Conservation (phyloP, 2,888 invertebrate genomes). For the Meandrusa payeni region DNA sequence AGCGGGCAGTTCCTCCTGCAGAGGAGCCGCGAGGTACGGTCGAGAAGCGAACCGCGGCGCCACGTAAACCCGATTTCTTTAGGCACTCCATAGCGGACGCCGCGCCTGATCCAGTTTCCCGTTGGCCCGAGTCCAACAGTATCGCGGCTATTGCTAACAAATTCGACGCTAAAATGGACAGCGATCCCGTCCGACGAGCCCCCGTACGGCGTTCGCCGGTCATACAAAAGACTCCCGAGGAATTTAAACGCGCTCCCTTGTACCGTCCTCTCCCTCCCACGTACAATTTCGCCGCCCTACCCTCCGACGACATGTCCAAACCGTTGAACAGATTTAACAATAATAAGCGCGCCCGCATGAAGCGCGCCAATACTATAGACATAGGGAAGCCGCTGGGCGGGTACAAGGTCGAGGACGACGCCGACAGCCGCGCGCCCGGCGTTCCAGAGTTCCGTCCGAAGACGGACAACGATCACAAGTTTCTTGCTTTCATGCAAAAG, state of each 20-base stretch:
- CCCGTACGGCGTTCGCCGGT: constrained; percentile 30
- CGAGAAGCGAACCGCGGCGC: constrained; percentile 48
- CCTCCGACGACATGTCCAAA: constrained; percentile 57
- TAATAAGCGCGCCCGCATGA: constrained; percentile 88
- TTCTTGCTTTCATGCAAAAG: constrained; percentile 90
- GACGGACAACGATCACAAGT: constrained; percentile 92
- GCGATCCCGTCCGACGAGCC: constrained; percentile 35
- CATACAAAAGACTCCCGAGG: constrained; percentile 42
- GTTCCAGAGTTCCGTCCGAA: constrained; percentile 88
- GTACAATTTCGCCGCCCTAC: constrained; percentile 66
- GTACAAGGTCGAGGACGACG: constrained; percentile 73
- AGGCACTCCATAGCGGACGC: constrained; percentile 66
- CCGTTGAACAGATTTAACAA: constrained; percentile 72
- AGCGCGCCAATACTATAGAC: constrained; percentile 93
- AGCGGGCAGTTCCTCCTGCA: constrained; percentile 49
- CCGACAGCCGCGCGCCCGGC: constrained; percentile 57
- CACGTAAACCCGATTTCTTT: constrained; percentile 58
- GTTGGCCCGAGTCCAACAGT: constrained; percentile 54
- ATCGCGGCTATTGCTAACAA: constrained; percentile 68
- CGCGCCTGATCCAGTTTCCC: constrained; percentile 32
- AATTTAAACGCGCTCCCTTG: constrained; percentile 45
- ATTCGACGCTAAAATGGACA: constrained; percentile 53
- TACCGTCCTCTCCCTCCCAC: constrained; percentile 66
- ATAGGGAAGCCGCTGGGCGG: constrained; percentile 87
- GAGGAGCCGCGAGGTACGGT: constrained; percentile 41